These are phyloP conservation scores for Drosophila meridionalis DNA, from an alignment of 2,888 invertebrate species.

Conservation along the genomic window DNA sequence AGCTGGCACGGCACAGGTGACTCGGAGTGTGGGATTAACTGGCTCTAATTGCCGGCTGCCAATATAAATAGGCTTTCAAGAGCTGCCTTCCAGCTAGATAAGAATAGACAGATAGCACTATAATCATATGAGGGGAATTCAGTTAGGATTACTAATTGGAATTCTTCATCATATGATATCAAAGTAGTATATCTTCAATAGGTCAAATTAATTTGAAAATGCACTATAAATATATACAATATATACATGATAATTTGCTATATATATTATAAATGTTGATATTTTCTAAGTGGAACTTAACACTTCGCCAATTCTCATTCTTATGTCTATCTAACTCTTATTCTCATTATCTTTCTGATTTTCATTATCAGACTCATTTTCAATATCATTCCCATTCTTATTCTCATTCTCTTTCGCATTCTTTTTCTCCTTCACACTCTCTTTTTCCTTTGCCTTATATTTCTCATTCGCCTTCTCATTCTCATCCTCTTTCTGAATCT, in stretches of 20 bases:
- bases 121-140: background rate
- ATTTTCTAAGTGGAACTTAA: too few relatives aligned
- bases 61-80: background rate
- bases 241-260: too few relatives aligned
- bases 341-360: background rate
- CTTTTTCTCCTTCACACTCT: background rate
- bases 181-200: background rate
- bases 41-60: background rate
- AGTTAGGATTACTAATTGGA: background rate
- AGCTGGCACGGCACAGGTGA: background rate
- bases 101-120: background rate
- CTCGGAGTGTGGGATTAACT: conserved; percentile 3
- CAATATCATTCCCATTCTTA: background rate
- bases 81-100: background rate
- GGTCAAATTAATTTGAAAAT: background rate
- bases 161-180: background rate
- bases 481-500: background rate
- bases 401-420: background rate
- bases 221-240: too few relatives aligned
- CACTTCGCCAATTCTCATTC: background rate
- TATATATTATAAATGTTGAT: too few relatives aligned
- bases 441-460: too few relatives aligned
- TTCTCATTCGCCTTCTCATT: background rate
- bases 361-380: background rate
- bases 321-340: too few relatives aligned